A percentile compares a stretch with the other conserved stretches of the same genome.
Conservation (phyloP, 2,888 invertebrate species). For the Linhomoeus sp. region DNA sequence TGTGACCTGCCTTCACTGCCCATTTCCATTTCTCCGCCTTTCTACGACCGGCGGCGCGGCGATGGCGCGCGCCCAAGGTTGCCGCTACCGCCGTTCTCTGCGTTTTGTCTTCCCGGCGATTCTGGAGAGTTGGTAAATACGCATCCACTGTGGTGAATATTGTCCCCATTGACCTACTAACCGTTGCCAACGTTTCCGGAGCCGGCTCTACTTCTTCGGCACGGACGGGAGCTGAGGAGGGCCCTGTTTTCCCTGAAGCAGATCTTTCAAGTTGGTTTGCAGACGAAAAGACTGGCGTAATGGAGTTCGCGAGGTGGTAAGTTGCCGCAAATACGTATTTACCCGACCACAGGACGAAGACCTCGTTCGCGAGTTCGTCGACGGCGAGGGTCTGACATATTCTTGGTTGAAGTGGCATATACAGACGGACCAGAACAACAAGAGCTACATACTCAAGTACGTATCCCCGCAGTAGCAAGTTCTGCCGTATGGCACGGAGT, state of each 20-base stretch:
- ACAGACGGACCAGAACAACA: slow-evolving; percentile 90
- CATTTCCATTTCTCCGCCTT: no score
- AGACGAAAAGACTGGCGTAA: no score
- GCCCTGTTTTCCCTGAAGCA: slow-evolving; percentile 96
- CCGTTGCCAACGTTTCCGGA: slow-evolving; percentile 42
- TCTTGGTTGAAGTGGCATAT: slow-evolving; percentile 90
- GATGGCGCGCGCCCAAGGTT: no score
- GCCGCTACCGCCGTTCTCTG: no score
- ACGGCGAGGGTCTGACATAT: slow-evolving; percentile 88
- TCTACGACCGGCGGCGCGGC: no score
- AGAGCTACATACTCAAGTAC: slow-evolving; percentile 87
- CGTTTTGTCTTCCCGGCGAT: no score
- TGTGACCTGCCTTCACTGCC: no score
- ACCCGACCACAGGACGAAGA: slow-evolving; percentile 97
- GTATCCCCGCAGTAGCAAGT: background rate
- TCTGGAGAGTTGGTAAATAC: no score
- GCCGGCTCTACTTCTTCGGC: slow-evolving; percentile 73
- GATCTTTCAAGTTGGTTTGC: slow-evolving; percentile 72
- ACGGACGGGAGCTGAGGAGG: slow-evolving; percentile 76
- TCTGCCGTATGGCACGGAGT: slow-evolving; percentile 16
- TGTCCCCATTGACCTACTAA: no score
- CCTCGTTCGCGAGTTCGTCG: slow-evolving; percentile 94
- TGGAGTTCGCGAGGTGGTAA: no score
- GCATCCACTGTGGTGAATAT: no score
- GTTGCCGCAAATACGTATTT: no score